Evolutionary conservation across 1,140 invertebrate genomes (phyloP), one percentile per base, ranked within the genome.

Genomic region (Drosophila obscura): DNA sequence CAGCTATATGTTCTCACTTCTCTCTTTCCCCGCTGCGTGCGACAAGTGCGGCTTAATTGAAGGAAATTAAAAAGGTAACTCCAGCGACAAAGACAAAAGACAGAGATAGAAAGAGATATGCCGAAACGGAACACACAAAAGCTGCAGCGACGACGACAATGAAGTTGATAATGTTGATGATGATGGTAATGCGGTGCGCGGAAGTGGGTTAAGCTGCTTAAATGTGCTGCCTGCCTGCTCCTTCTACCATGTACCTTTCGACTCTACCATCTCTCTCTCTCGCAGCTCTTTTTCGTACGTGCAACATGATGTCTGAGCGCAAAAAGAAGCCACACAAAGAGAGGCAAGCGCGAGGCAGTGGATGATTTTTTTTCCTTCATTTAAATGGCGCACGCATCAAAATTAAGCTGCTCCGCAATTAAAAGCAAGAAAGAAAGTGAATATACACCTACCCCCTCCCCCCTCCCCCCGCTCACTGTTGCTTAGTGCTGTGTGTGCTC

Each of bases 131-230:
- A 2, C 11, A 57, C 46, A 57, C 67, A 59, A 64, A 77, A 49
- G 61, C 67, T 52, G 48, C 48, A 73, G 39, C 50, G 57, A 44
- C 71, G 71, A 58, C 65, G 62, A 66, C 64, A 65, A 53, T 52
- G 60, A 77, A 64, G 55, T 64, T 56, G 66, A 51, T 24, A 48
- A 35, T 39, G 53, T 61, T 55, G 65, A 58, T 76, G 74, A 72
- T 71, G 71, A 83, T 76, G 73, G 72, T 88, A 88, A 87, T 88
- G 83, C 79, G 79, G 56, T 13, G 35, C 84, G 57, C 83, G 83
- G 83, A 87, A 87, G 84, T 87, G 83, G 83, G 83, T 87, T 87
- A 87, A 87, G 83, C 79, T 81, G 75, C 83, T 87, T 87, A 88
- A 87, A 87, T 82, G 75, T 82, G 78, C 65, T 87, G 55, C 74